phyloP scores from a whole-genome alignment of 2,888 invertebrate genomes.

The Drosophila prolongata region DNA sequence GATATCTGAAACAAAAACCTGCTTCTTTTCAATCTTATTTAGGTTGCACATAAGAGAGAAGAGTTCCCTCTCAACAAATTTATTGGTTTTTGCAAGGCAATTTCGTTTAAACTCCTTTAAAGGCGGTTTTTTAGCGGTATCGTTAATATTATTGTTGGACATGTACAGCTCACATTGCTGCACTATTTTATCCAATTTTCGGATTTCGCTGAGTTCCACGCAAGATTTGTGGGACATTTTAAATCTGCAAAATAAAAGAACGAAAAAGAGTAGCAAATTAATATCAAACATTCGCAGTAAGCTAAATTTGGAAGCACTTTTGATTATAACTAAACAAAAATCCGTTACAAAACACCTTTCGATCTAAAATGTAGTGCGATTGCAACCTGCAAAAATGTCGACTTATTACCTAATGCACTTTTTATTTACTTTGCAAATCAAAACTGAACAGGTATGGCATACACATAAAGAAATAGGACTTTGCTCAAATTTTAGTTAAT shows the following conservation, averaged over 20 bases:
- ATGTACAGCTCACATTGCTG: slow-evolving; percentile 71
- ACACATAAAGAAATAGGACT: slow-evolving; percentile 1
- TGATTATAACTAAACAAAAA: neutral
- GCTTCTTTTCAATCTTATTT: slow-evolving; percentile 67
- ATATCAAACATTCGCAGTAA: neutral
- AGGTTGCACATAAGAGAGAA: slow-evolving; percentile 71
- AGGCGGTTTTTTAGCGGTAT: slow-evolving; percentile 35
- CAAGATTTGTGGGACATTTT: slow-evolving; percentile 69
- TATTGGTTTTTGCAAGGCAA: slow-evolving; percentile 49
- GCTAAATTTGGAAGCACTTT: neutral
- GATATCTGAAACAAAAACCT: slow-evolving; percentile 69
- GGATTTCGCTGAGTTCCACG: slow-evolving; percentile 70
- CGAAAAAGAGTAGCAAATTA: slow-evolving; percentile 2
- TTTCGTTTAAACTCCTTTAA: slow-evolving; percentile 38
- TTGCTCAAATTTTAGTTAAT: too few relatives aligned
- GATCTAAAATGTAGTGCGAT: neutral
- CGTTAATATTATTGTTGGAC: slow-evolving; percentile 59
- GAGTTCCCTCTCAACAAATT: slow-evolving; percentile 69
- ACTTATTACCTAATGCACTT: slow-evolving; percentile 32
- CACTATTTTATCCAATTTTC: slow-evolving; percentile 70
- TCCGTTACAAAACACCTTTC: neutral
- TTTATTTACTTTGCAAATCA: slow-evolving; percentile 26
- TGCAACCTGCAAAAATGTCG: neutral
- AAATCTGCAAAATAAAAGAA: slow-evolving; percentile 14
- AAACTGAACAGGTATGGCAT: slow-evolving; percentile 31